These are phyloP conservation scores for human DNA, from an alignment of 2,113 vertebrate genomes.

Conservation along the genomic window DNA sequence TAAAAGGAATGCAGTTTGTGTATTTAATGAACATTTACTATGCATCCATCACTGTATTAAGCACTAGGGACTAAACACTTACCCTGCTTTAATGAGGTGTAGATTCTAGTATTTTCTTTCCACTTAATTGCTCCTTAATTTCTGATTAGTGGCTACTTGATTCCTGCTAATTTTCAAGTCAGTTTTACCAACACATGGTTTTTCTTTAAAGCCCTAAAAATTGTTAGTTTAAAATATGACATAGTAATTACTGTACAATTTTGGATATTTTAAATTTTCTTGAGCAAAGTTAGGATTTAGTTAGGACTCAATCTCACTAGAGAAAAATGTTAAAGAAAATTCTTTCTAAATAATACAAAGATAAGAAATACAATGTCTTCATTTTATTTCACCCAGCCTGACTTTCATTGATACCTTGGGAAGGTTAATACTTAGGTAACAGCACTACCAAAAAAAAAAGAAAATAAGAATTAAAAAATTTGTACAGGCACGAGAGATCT, in stretches of 20 bases:
- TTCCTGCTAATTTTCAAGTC: slow-evolving; percentile 14
- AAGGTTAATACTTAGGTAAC: not conserved
- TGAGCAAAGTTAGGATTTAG: not conserved
- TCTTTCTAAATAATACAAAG: not conserved
- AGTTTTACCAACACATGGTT: not conserved
- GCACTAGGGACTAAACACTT: not conserved
- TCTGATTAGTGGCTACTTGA: not conserved
- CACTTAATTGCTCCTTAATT: not conserved
- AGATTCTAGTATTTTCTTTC: not conserved
- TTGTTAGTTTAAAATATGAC: not conserved
- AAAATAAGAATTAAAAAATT: not conserved
- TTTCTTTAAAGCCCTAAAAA: slow-evolving; percentile 1
- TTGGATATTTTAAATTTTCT: not conserved
- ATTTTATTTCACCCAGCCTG: not conserved
- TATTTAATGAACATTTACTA: not conserved
- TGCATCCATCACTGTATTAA: not conserved
- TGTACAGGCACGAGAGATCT: not conserved
- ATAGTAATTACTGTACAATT: not conserved
- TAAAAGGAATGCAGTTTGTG: not conserved
- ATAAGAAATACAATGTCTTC: not conserved
- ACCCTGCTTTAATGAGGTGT: not conserved
- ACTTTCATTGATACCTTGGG: not conserved
- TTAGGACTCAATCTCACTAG: not conserved
- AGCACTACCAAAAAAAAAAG: not conserved
- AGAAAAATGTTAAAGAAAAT: slow-evolving; percentile 19